Conservation (phyloP, 53 echinoderm and acorn worm species). For the Crossaster papposus region DNA sequence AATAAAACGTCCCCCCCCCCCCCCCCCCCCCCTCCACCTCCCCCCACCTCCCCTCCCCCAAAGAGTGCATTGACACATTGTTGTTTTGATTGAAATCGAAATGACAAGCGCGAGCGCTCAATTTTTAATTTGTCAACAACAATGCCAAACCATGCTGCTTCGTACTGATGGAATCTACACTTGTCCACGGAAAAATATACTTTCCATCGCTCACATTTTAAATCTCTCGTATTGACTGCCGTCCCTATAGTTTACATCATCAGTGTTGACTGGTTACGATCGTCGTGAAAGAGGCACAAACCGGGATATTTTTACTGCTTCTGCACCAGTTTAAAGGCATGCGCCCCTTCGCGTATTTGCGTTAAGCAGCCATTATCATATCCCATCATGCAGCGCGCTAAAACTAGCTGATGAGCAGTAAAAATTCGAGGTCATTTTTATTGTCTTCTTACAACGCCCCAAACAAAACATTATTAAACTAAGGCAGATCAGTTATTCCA, state of each 20-base stretch:
- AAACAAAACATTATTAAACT: not conserved
- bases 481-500: not conserved
- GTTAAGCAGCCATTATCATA: not conserved
- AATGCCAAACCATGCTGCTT: too few species aligned
- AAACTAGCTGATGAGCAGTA: not conserved
- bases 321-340: constrained; percentile 29
- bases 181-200: not conserved
- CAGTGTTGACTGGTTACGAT: not conserved
- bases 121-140: not conserved
- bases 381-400: constrained; percentile 31
- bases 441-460: not conserved
- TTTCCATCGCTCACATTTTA: not conserved
- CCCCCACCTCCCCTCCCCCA: too few species aligned
- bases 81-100: too few species aligned
- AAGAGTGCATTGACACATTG: too few species aligned
- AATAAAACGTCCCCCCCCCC: too few species aligned
- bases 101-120: too few species aligned
- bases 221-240: not conserved
- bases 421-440: not conserved
- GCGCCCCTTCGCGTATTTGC: not conserved
- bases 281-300: not conserved
- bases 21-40: too few species aligned
- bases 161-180: too few species aligned
- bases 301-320: not conserved
- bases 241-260: not conserved